phyloP scores from a whole-genome alignment of 2,113 vertebrate species.

The Pygathrix nemaeus region DNA sequence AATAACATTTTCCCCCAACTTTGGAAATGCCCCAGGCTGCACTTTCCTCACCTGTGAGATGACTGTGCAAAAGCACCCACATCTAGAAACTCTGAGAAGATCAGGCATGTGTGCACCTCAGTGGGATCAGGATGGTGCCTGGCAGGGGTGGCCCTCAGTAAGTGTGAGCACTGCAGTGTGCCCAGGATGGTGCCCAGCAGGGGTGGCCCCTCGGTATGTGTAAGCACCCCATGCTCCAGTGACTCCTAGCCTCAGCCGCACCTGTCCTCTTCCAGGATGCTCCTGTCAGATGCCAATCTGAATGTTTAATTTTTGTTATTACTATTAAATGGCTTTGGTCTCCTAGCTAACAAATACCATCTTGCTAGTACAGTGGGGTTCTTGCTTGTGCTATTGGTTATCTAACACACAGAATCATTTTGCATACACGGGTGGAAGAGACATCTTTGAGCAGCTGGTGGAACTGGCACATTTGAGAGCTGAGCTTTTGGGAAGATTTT shows the following conservation, averaged over 20 bases:
- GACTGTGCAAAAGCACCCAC: fast-evolving
- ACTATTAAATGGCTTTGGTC: too few relatives aligned
- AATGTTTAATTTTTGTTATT: too few relatives aligned
- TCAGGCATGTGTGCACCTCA: fast-evolving
- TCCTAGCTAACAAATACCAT: too few relatives aligned
- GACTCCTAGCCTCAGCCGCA: too few relatives aligned
- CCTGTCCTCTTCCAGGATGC: too few relatives aligned
- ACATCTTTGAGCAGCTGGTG: neutral
- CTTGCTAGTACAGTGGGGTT: too few relatives aligned
- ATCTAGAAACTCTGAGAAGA: neutral
- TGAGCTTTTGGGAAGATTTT: neutral
- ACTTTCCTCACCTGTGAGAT: fast-evolving
- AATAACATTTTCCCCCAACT: fast-evolving
- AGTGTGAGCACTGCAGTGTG: too few relatives aligned
- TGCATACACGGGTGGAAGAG: neutral
- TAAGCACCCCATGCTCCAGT: too few relatives aligned
- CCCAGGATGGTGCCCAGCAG: too few relatives aligned
- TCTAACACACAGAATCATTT: neutral
- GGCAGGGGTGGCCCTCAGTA: too few relatives aligned
- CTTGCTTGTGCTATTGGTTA: fast-evolving
- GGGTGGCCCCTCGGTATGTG: too few relatives aligned
- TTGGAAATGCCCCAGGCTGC: too few relatives aligned
- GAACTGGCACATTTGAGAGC: neutral
- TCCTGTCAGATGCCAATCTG: neutral
- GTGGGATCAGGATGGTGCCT: fast-evolving